Evolutionary conservation across 2,113 vertebrate genomes (phyloP).

Genomic region (Limnothrissa miodon): DNA sequence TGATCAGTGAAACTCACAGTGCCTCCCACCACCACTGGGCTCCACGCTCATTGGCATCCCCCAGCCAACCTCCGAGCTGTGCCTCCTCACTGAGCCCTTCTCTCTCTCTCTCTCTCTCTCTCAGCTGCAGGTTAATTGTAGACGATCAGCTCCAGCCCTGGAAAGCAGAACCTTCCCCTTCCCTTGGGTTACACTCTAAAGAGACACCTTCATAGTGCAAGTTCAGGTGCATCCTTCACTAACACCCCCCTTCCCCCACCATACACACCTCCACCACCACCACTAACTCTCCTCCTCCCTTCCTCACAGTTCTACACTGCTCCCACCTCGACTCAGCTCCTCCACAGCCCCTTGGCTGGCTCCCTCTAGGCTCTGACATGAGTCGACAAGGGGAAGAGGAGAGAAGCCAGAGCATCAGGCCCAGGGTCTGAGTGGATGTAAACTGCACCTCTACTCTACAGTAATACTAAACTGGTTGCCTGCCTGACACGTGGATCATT

Average conservation of each 20-base stretch:
- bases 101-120: background rate
- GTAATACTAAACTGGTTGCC: too few relatives aligned
- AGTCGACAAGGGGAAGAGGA: background rate
- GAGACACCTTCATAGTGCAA: background rate
- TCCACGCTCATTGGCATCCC: background rate
- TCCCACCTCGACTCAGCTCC: constrained; percentile 39
- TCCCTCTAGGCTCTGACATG: background rate
- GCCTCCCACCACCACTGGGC: background rate
- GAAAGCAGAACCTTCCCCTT: background rate
- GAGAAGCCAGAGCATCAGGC: background rate
- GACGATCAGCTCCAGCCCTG: background rate
- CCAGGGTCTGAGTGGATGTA: background rate
- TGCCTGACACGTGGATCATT: background rate
- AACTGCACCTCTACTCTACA: too few relatives aligned
- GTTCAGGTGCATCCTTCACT: background rate
- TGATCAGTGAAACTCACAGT: background rate
- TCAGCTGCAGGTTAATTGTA: background rate
- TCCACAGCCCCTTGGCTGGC: constrained; percentile 14
- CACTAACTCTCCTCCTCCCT: background rate
- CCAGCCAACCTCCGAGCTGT: background rate
- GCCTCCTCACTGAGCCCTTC: background rate
- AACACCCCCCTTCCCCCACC: background rate
- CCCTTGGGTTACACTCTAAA: background rate
- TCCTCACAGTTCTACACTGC: background rate
- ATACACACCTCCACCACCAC: background rate